These are phyloP conservation scores for Macrophya alboannulata DNA, from an alignment of 2,888 invertebrate species.

Conservation along the genomic window DNA sequence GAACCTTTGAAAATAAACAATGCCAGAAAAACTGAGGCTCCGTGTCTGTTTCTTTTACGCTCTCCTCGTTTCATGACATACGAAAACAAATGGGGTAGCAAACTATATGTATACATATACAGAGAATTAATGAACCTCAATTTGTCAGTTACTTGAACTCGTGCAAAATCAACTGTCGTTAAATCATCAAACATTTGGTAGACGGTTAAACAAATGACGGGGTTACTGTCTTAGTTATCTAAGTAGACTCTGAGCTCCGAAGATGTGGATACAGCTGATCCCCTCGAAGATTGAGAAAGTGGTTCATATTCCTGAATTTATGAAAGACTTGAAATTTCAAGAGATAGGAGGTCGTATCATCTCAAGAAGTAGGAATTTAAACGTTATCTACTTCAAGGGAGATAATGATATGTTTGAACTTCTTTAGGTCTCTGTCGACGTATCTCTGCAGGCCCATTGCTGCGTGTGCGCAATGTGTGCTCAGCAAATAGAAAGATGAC, in stretches of 20 bases:
- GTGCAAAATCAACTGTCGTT: not conserved
- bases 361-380: conserved; percentile 48
- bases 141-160: not conserved
- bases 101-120: not conserved
- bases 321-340: conserved; percentile 36
- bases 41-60: conserved; percentile 2
- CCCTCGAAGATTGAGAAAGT: conserved; percentile 15
- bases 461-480: conserved; percentile 35
- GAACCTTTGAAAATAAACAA: conserved; percentile 50
- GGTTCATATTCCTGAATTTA: conserved; percentile 31
- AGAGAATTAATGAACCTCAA: not conserved
- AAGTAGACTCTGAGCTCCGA: not conserved
- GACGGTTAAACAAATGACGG: conserved; percentile 26
- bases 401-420: conserved; percentile 52
- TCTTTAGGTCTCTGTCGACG: conserved; percentile 1
- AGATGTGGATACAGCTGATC: conserved; percentile 53
- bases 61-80: not conserved
- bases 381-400: conserved; percentile 37
- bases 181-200: not conserved
- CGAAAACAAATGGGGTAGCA: not conserved
- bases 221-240: conserved; percentile 10
- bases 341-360: conserved; percentile 40
- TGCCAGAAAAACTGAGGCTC: conserved; percentile 20
- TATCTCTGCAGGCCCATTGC: conserved; percentile 40
- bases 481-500: conserved; percentile 39